These are phyloP conservation scores for Homalodisca vitripennis DNA, from an alignment of 1,140 invertebrate genomes.

Conservation along the genomic window DNA sequence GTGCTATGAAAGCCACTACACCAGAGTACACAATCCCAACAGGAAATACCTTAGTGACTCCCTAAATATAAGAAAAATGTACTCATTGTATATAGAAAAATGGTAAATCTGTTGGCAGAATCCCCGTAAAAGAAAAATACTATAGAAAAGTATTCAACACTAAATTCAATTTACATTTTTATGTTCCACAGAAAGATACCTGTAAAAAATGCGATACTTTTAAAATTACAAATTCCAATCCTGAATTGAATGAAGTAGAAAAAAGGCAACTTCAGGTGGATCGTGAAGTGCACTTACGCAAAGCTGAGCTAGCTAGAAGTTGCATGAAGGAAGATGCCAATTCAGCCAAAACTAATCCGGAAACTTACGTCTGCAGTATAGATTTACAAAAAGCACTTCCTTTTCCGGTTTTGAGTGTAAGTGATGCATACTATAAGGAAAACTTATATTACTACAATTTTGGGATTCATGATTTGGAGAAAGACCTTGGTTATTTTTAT, in stretches of 20 bases:
- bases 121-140: conserved; percentile 51
- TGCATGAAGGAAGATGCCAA: no score
- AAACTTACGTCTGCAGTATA: no score
- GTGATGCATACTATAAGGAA: conserved; percentile 39
- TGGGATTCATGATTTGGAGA: conserved; percentile 34
- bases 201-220: conserved; percentile 38
- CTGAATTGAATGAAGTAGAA: conserved; percentile 25
- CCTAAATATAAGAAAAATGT: conserved; percentile 53
- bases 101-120: conserved; percentile 46
- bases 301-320: no score
- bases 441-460: conserved; percentile 38
- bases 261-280: conserved; percentile 9
- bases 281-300: background rate
- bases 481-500: conserved; percentile 26
- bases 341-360: no score
- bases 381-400: no score
- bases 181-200: conserved; percentile 46
- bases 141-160: conserved; percentile 48
- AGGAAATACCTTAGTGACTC: conserved; percentile 50
- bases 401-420: conserved; percentile 28
- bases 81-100: conserved; percentile 49
- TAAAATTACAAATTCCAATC: conserved; percentile 31
- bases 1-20: conserved; percentile 36
- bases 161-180: conserved; percentile 53
- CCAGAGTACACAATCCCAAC: conserved; percentile 49